Percentiles rank a stretch among this genome's conserved stretches.
phyloP scores from a whole-genome alignment of 2,888 invertebrate genomes.

The Xanthorhoe designata region DNA sequence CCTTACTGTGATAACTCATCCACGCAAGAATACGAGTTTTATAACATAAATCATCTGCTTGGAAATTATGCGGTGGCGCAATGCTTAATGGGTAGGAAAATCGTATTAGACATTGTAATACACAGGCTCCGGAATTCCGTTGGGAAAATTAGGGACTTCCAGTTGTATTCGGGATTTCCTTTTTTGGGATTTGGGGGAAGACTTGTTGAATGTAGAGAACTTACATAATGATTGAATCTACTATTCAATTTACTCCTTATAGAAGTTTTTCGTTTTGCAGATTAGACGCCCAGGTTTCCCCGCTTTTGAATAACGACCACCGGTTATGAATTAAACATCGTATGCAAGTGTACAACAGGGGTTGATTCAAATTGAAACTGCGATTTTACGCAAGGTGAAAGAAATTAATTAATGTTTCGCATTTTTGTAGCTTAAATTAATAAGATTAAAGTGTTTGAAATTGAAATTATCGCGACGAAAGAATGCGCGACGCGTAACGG shows the following conservation, averaged over 20 bases:
- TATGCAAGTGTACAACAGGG: constrained; percentile 23
- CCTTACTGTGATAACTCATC: constrained; percentile 17
- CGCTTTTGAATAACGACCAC: constrained; percentile 24
- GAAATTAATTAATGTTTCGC: constrained; percentile 20
- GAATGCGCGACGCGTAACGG: constrained; percentile 6
- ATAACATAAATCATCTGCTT: constrained; percentile 22
- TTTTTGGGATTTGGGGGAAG: not conserved
- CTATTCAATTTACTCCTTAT: not conserved
- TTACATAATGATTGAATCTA: too few relatives aligned
- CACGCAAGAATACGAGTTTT: constrained; percentile 11
- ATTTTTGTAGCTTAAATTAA: constrained; percentile 14
- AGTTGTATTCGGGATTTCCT: not conserved
- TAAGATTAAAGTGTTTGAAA: not conserved
- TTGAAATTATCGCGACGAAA: not conserved
- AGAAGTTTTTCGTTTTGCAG: too few relatives aligned
- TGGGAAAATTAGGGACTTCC: not conserved
- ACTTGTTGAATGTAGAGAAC: not conserved
- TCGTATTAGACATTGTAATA: constrained; percentile 6
- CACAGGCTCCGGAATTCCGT: not conserved
- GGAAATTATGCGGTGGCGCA: constrained; percentile 22
- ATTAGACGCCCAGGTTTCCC: constrained; percentile 40
- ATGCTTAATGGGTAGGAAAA: constrained; percentile 16
- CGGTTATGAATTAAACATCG: constrained; percentile 39
- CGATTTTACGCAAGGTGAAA: constrained; percentile 28
- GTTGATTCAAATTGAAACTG: constrained; percentile 14